These are phyloP conservation scores for Myiopsitta monachus DNA, from an alignment of 2,113 vertebrate species.

Conservation along the genomic window DNA sequence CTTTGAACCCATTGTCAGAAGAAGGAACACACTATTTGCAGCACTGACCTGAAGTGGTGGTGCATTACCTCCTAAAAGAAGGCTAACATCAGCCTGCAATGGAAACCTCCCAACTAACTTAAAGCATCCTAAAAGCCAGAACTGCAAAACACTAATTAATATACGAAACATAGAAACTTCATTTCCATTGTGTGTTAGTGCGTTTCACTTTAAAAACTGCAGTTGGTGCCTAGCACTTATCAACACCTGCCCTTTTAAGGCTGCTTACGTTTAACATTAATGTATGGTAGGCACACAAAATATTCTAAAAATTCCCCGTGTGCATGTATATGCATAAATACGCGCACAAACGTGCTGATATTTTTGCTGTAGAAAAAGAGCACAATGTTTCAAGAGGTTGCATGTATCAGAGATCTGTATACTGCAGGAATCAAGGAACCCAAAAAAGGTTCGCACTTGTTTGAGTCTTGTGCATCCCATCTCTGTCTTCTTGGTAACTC, in stretches of 20 bases:
- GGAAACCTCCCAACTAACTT: background rate
- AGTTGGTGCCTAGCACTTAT: background rate
- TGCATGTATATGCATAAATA: background rate
- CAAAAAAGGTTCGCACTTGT: background rate
- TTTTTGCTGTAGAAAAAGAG: background rate
- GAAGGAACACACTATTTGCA: background rate
- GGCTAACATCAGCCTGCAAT: background rate
- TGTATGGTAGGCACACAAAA: background rate
- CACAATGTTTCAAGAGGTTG: background rate
- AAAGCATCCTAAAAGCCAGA: background rate
- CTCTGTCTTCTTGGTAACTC: conserved; percentile 61
- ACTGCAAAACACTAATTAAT: background rate
- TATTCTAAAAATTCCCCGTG: background rate
- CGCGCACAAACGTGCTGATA: background rate
- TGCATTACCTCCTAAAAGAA: background rate
- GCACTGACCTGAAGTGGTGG: background rate
- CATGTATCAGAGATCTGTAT: background rate
- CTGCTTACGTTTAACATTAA: background rate
- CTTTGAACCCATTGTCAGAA: background rate
- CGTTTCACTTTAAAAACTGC: background rate
- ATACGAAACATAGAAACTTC: background rate
- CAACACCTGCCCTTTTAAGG: background rate
- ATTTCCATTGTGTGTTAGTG: background rate
- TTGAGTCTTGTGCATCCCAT: conserved; percentile 23
- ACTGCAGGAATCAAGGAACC: background rate